phyloP scores from a whole-genome alignment of 2,113 vertebrate genomes.

The Mola mola region DNA sequence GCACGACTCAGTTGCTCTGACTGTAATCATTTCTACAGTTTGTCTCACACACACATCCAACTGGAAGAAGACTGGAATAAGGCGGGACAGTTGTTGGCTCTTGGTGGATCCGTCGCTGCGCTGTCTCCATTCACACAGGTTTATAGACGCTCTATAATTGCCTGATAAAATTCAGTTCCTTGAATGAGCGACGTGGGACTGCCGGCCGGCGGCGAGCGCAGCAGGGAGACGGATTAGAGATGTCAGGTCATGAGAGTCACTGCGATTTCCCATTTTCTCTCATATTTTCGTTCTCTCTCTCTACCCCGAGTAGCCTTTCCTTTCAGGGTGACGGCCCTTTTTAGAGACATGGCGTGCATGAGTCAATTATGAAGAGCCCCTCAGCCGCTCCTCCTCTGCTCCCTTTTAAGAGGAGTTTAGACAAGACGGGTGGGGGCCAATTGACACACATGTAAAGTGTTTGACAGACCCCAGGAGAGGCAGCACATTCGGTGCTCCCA shows the following conservation, averaged over 20 bases:
- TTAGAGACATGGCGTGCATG: conserved; percentile 35
- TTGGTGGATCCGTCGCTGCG: conserved; percentile 54
- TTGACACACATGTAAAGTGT: conserved; percentile 25
- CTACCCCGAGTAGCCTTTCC: not conserved
- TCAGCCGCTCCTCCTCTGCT: conserved; percentile 5
- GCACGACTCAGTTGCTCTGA: conserved; percentile 48
- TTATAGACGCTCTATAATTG: conserved; percentile 48
- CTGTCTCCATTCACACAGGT: conserved; percentile 45
- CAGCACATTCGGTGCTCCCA: conserved; percentile 2
- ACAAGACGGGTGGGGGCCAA: conserved; percentile 8
- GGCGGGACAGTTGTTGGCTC: conserved; percentile 41
- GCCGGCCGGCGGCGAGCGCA: conserved; percentile 24
- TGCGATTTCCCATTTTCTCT: conserved; percentile 18
- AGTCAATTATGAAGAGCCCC: conserved; percentile 21
- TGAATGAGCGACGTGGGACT: conserved; percentile 47
- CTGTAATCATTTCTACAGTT: conserved; percentile 57
- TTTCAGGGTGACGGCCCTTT: conserved; percentile 22
- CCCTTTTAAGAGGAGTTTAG: conserved; percentile 21
- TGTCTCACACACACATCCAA: conserved; percentile 26
- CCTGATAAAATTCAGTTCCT: conserved; percentile 53
- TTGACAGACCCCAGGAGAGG: conserved; percentile 30
- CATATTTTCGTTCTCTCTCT: not conserved
- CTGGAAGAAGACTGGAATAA: conserved; percentile 8
- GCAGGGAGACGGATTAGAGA: conserved; percentile 32
- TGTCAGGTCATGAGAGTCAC: conserved; percentile 17